phyloP scores from a whole-genome alignment of 2,888 invertebrate species.

The Agrotis exclamationis region DNA sequence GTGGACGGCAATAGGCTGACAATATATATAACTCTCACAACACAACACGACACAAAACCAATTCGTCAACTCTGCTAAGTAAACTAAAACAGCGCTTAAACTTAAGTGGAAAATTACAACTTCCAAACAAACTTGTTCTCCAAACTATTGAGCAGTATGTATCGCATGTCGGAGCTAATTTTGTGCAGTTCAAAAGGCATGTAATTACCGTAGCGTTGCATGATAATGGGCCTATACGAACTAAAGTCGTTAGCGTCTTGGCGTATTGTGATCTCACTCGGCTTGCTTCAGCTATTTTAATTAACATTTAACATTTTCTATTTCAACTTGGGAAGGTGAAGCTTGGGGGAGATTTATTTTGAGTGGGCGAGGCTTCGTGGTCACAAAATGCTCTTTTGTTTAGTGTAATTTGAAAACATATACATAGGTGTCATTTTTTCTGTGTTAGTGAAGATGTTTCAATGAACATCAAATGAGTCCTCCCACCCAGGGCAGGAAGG shows the following conservation, averaged over 20 bases:
- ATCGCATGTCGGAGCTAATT: slow-evolving; percentile 53
- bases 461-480: too few species aligned
- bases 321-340: neutral
- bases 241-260: slow-evolving; percentile 67
- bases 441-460: too few species aligned
- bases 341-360: neutral
- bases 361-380: neutral
- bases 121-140: slow-evolving; percentile 5
- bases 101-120: slow-evolving; percentile 12
- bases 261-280: slow-evolving; percentile 36
- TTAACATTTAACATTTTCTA: slow-evolving; percentile 51
- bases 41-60: neutral
- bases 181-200: slow-evolving; percentile 63
- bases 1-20: too few species aligned
- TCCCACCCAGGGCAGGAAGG: too few species aligned
- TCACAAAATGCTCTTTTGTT: neutral
- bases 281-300: slow-evolving; percentile 39
- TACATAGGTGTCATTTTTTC: too few species aligned
- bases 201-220: slow-evolving; percentile 64
- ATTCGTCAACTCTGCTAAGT: neutral
- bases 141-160: slow-evolving; percentile 43
- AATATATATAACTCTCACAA: neutral
- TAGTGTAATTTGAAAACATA: neutral
- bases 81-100: slow-evolving; percentile 6
- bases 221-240: slow-evolving; percentile 69